Evolutionary conservation across 2,888 invertebrate genomes (phyloP), one percentile per base, ranked within the genome.

Genomic region (Heteropelma amictum): DNA sequence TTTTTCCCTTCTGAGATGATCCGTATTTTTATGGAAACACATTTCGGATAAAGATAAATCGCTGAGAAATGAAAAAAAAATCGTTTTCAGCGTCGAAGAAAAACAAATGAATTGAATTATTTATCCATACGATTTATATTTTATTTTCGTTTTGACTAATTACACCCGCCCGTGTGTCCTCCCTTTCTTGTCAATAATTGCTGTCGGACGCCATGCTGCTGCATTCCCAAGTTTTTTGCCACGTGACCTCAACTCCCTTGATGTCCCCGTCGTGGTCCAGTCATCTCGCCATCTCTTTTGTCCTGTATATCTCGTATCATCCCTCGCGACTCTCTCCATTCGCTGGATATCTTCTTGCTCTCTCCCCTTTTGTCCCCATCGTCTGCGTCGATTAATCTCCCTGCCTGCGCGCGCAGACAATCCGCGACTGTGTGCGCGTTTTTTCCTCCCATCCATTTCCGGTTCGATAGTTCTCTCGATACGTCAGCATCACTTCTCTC

Each of bases 151-250:
- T n/a, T n/a, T n/a, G n/a, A n/a, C n/a, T n/a, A n/a, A n/a, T n/a
- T n/a, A 28, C 17, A 12, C 26, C 47, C n/a, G 10, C 21, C 30
- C 53, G 33, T 6, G 81, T 33, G 49, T 82, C 81, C 80, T 84
- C 81, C 81, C 82, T 49, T 35, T 28, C 10, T 12, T 81, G 82
- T 83, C 82, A 85, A 86, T 86, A 85, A 87, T 87, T 86, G 86
- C 81, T 80, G 79, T 77, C 83, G 83, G 85, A 85, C 84, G 86
- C 87, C 87, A 87, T 87, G 85, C 82, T 86, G 85, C 84, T 86
- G 86, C 84, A 85, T 86, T 86, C 69, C 83, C 83, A 85, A 84
- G 83, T 77, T 87, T 86, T 87, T 87, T 87, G 82, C 82, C 82
- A 80, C 80, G 54, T 28, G 54, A 35, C 53, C 21, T 38, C 58